These are phyloP conservation scores for Tachypleus tridentatus DNA, from an alignment of 1,140 invertebrate genomes.

Conservation along the genomic window DNA sequence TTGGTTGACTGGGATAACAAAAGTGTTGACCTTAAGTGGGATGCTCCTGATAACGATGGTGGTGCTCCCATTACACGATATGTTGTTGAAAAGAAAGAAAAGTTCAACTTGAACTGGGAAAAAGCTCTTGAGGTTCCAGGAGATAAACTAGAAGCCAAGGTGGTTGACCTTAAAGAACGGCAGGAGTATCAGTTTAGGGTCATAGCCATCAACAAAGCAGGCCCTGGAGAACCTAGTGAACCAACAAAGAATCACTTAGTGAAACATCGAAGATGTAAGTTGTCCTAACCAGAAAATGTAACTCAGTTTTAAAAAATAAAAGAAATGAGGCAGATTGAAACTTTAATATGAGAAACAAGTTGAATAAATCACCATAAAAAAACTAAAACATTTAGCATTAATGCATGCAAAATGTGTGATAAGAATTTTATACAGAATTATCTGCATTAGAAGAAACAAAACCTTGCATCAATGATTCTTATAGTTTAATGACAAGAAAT, in stretches of 20 bases:
- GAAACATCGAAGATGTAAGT: conserved; percentile 75
- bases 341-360: too few species aligned
- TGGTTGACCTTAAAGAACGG: conserved; percentile 76
- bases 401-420: too few species aligned
- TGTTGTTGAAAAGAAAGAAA: conserved; percentile 93
- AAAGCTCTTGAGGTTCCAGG: conserved; percentile 66
- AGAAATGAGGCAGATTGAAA: too few species aligned
- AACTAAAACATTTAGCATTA: too few species aligned
- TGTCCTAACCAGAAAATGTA: too few species aligned
- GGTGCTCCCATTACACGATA: conserved; percentile 93
- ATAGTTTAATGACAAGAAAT: too few species aligned
- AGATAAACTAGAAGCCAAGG: conserved; percentile 57
- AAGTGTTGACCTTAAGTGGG: conserved; percentile 88
- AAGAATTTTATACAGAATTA: too few species aligned
- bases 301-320: too few species aligned
- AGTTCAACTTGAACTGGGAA: conserved; percentile 62
- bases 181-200: conserved; percentile 92
- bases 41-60: conserved; percentile 76
- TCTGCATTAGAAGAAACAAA: too few species aligned
- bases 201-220: conserved; percentile 94
- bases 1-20: conserved; percentile 87
- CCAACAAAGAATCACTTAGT: conserved; percentile 81
- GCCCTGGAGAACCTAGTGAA: conserved; percentile 78
- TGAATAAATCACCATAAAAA: too few species aligned
- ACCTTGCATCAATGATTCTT: too few species aligned